Evolutionary conservation across 1,140 invertebrate genomes (phyloP).

Genomic region (Bilobella aurantiaca): DNA sequence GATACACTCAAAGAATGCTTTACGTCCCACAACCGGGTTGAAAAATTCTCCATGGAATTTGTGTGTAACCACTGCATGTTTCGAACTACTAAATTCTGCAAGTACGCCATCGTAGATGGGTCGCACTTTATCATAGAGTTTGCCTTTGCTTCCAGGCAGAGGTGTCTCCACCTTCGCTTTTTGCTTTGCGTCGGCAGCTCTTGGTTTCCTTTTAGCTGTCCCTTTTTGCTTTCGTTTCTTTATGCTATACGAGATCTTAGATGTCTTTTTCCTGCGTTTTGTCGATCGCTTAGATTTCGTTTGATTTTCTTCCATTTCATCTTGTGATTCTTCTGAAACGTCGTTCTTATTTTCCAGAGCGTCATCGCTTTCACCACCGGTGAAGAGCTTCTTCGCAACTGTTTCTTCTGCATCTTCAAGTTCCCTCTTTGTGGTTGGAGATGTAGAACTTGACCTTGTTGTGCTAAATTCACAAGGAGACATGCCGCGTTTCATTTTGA

Average conservation of each 20-base stretch:
- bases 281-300: neutral
- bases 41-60: conserved; percentile 35
- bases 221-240: neutral
- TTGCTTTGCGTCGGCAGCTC: neutral
- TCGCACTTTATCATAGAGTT: neutral
- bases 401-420: neutral
- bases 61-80: neutral
- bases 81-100: conserved; percentile 3
- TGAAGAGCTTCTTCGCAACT: no score
- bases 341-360: neutral
- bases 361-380: neutral
- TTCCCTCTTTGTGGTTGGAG: neutral
- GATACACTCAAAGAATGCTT: conserved; percentile 36
- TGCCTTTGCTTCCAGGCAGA: no score
- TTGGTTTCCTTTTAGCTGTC: neutral
- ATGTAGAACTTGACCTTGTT: neutral
- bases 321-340: neutral
- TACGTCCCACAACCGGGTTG: conserved; percentile 34
- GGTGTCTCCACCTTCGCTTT: neutral
- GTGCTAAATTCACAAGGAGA: conserved; percentile 1
- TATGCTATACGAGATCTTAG: neutral
- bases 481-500: conserved; percentile 11
- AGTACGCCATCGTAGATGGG: conserved; percentile 16
- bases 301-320: neutral
- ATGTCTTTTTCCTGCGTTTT: neutral